Percentiles rank a stretch among this genome's conserved stretches.
These are phyloP conservation scores for Pomacea canaliculata DNA, from an alignment of 2,888 invertebrate genomes.

Conservation along the genomic window DNA sequence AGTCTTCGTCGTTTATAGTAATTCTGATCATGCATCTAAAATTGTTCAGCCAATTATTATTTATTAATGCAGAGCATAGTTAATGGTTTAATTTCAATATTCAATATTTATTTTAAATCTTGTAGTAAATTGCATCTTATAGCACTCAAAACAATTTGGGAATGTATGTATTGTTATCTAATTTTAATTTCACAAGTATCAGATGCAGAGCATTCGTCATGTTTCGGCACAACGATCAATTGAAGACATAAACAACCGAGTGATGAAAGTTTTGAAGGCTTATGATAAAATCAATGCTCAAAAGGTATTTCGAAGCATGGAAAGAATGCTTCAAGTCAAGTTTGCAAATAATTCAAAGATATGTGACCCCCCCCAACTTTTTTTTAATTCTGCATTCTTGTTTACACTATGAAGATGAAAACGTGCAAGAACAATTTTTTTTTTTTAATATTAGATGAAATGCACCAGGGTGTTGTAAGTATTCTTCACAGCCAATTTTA, in stretches of 20 bases:
- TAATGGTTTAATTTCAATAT: neutral
- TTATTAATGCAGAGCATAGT: neutral
- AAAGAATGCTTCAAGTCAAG: neutral
- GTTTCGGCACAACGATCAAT: conserved; percentile 21
- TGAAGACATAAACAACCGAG: conserved; percentile 78
- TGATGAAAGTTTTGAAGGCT: conserved; percentile 85
- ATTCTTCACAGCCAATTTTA: neutral
- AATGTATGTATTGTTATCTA: neutral
- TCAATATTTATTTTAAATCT: neutral
- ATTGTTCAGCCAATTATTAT: neutral
- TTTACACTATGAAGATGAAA: neutral
- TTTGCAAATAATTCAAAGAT: neutral
- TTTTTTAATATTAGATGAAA: neutral
- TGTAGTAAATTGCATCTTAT: neutral
- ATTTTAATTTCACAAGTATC: conserved; percentile 1
- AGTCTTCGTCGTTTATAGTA: too few species aligned
- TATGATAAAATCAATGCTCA: conserved; percentile 88
- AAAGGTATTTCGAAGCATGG: conserved; percentile 76
- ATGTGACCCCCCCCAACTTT: too few species aligned
- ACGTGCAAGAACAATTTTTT: neutral
- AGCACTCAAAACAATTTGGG: neutral
- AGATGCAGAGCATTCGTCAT: conserved; percentile 18
- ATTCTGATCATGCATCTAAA: neutral
- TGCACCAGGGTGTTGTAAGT: too few species aligned
- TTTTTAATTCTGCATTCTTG: too few species aligned